phyloP scores from a whole-genome alignment of 2,113 vertebrate genomes.

The Hippocampus barbouri region DNA sequence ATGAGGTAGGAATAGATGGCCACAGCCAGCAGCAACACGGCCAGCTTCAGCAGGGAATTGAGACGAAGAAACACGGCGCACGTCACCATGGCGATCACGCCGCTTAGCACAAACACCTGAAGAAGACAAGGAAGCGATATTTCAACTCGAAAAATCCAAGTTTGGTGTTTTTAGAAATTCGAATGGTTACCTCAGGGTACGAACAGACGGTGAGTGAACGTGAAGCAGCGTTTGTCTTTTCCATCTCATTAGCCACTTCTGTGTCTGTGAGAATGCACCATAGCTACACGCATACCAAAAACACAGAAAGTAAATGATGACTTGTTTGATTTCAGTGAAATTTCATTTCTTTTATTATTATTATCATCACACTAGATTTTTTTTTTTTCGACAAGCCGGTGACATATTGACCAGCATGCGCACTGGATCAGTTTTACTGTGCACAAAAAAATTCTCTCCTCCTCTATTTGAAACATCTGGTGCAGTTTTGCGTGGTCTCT shows the following conservation, averaged over 20 bases:
- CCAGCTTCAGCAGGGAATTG: constrained; percentile 92
- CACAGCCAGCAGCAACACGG: constrained; percentile 84
- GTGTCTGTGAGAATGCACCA: constrained; percentile 84
- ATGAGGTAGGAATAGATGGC: constrained; percentile 85
- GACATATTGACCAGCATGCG: neutral
- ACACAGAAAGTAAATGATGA: neutral
- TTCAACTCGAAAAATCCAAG: neutral
- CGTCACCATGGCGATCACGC: constrained; percentile 94
- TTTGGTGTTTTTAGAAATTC: neutral
- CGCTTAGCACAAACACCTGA: constrained; percentile 89
- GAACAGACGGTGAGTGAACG: constrained; percentile 75
- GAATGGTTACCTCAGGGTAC: constrained; percentile 82
- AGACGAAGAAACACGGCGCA: constrained; percentile 93
- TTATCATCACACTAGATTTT: too few species aligned
- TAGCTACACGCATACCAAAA: constrained; percentile 66
- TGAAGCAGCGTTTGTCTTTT: constrained; percentile 55
- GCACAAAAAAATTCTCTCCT: too few species aligned
- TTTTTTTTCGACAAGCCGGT: neutral
- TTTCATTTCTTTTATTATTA: too few species aligned
- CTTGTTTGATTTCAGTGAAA: neutral
- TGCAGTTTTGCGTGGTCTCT: constrained; percentile 38
- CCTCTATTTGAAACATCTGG: neutral
- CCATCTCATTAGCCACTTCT: constrained; percentile 71
- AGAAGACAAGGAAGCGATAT: neutral
- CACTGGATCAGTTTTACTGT: neutral